Base-by-base conservation (phyloP, 2,888 invertebrate species). In the Tetranychus truncatus region DNA sequence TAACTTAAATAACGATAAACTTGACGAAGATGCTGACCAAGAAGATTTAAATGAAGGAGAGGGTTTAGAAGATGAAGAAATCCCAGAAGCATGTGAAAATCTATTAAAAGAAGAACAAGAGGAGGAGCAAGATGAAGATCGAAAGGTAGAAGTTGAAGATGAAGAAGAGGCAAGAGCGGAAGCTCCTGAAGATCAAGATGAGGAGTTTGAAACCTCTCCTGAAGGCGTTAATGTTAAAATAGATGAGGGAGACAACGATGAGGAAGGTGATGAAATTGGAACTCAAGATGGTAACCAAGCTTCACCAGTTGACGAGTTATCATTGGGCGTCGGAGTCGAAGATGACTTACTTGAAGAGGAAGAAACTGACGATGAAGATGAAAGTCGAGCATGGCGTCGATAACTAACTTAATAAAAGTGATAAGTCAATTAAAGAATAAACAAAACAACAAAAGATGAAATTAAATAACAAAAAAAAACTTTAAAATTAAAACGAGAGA, bases 371-470 rank as follows among this genome's bases (percentile, higher is more conserved):
- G 72, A 72, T 34, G 72, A 72, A 44, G 46, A 72, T 46, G 72
- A 72, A n/a, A 72, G 72, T 46, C 72, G 72, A n/a, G 45, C 72
- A 11, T 72, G 72, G 72, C 34, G 72, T 11, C 72, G 72, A 45
- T 72, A 72, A 72, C 69, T 34, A 34, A 34, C 34, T 34, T 34
- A 34, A 34, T n/a, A 34, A 34, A 34, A 34, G 34, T 34, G 34
- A 34, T 34, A 34, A 34, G 34, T 34, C 34, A 34, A 34, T 34
- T 34, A 34, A 34, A 34, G 34, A 34, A 4, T 34, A 34, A 34
- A 34, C 34, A 34, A 34, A 34, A 34, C 34, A 34, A 34, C 34
- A 34, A 34, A 34, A 34, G 34, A 34, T 34, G 34, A 34, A 34
- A 34, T 34, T 34, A 34, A 34, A 34, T 34, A 34, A 34, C 34